A percentile compares a stretch with the other conserved stretches of the same genome.
Evolutionary conservation across 1,140 invertebrate species (phyloP).

Genomic region (Orchesella cincta): DNA sequence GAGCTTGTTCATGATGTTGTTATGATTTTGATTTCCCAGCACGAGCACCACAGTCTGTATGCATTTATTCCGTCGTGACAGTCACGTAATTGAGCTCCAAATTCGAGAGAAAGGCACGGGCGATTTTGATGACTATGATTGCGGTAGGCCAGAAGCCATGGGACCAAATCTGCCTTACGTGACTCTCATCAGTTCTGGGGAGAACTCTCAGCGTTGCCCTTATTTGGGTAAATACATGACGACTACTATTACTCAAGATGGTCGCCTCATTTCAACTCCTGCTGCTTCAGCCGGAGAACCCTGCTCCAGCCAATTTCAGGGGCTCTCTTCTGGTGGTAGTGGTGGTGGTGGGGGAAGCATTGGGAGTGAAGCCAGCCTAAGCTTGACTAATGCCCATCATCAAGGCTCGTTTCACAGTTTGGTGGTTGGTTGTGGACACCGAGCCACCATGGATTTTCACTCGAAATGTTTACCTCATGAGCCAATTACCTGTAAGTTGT

Average conservation of each 20-base stretch:
- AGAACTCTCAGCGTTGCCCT: slow-evolving; percentile 44
- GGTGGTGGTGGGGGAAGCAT: neutral
- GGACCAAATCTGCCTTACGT: slow-evolving; percentile 48
- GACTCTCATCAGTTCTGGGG: slow-evolving; percentile 50
- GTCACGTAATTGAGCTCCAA: slow-evolving; percentile 60
- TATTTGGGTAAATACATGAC: slow-evolving; percentile 51
- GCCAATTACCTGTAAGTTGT: slow-evolving; percentile 51
- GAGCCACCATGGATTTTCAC: slow-evolving; percentile 54
- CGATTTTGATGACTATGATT: slow-evolving; percentile 28
- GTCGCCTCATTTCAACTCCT: slow-evolving; percentile 37
- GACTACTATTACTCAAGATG: slow-evolving; percentile 37
- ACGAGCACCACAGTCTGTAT: slow-evolving; percentile 63
- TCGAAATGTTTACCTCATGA: slow-evolving; percentile 52
- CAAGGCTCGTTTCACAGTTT: slow-evolving; percentile 44
- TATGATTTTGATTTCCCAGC: slow-evolving; percentile 54
- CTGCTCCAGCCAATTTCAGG: slow-evolving; percentile 30
- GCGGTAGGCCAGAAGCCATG: slow-evolving; percentile 32
- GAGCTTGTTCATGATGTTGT: neutral
- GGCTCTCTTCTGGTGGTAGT: neutral
- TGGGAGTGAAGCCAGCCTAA: neutral
- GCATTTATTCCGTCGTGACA: slow-evolving; percentile 61
- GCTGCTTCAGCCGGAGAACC: slow-evolving; percentile 28
- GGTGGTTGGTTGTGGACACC: slow-evolving; percentile 52
- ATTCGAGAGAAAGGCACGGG: slow-evolving; percentile 45
- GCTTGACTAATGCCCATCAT: slow-evolving; percentile 11